phyloP scores from a whole-genome alignment of 2,113 vertebrate genomes.

The Serilophus lunatus region DNA sequence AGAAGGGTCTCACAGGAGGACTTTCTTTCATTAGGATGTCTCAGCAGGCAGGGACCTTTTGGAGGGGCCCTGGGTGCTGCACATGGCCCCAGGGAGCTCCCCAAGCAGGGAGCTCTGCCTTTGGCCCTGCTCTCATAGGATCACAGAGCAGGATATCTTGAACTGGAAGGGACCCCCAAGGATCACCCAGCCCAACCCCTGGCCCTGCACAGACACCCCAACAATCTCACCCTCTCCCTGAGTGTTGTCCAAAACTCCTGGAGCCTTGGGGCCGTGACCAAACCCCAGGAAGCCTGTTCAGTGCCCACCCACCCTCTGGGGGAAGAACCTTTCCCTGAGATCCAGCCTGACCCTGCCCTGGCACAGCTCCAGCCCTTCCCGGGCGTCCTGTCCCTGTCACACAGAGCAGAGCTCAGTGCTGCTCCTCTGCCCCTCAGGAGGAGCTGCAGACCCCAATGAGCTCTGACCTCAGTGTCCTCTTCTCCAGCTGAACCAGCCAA shows the following conservation, averaged over 20 bases:
- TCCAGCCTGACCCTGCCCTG: accelerated
- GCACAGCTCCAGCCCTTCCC: accelerated
- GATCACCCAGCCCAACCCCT: accelerated
- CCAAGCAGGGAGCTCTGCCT: neutral
- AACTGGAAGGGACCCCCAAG: neutral
- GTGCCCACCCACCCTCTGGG: neutral
- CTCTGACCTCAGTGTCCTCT: neutral
- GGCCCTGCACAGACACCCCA: neutral
- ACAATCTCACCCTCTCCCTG: neutral
- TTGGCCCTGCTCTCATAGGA: neutral
- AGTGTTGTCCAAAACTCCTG: neutral
- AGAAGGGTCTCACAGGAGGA: neutral
- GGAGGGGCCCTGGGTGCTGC: neutral
- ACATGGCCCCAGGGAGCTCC: neutral
- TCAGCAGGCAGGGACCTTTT: neutral
- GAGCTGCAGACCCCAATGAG: neutral
- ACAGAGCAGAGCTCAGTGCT: neutral
- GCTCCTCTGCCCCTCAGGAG: neutral
- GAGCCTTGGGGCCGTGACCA: neutral
- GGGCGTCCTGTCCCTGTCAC: accelerated
- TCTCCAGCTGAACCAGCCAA: neutral
- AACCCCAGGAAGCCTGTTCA: neutral
- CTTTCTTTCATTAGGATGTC: neutral
- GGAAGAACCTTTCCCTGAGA: neutral
- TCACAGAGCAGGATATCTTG: accelerated